These are phyloP conservation scores for Tachysurus fulvidraco DNA, from an alignment of 2,113 vertebrate species.

Conservation along the genomic window DNA sequence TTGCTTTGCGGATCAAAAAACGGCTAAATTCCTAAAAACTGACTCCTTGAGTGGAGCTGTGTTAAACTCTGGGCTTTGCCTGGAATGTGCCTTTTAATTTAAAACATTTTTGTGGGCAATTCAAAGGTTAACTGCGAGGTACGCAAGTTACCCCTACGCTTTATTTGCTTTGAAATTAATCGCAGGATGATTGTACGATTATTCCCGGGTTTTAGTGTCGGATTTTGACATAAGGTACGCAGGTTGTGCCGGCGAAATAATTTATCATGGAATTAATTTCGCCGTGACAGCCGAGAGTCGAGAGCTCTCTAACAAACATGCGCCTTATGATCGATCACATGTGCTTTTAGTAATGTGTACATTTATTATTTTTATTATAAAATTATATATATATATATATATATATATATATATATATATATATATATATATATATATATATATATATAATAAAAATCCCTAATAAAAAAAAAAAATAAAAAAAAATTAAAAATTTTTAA, in stretches of 20 bases:
- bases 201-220: neutral
- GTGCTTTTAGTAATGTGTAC: neutral
- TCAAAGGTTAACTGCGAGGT: conserved; percentile 13
- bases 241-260: neutral
- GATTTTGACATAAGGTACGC: neutral
- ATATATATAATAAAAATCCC: no score
- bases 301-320: neutral
- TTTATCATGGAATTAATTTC: neutral
- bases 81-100: conserved; percentile 24
- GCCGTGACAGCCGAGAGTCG: neutral
- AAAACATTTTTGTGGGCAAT: conserved; percentile 16
- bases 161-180: conserved; percentile 1
- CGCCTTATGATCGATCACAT: neutral
- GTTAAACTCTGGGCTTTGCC: conserved; percentile 13
- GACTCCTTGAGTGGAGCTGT: neutral
- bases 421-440: no score
- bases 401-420: no score
- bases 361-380: neutral
- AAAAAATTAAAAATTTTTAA: no score
- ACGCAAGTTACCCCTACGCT: neutral
- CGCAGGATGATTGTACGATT: neutral
- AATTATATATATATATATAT: no score
- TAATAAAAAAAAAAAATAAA: no score
- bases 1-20: conserved; percentile 34
- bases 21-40: conserved; percentile 1